Percentiles rank a stretch among this genome's conserved stretches.
phyloP scores from a whole-genome alignment of 2,113 vertebrate genomes.

The Semnopithecus entellus region DNA sequence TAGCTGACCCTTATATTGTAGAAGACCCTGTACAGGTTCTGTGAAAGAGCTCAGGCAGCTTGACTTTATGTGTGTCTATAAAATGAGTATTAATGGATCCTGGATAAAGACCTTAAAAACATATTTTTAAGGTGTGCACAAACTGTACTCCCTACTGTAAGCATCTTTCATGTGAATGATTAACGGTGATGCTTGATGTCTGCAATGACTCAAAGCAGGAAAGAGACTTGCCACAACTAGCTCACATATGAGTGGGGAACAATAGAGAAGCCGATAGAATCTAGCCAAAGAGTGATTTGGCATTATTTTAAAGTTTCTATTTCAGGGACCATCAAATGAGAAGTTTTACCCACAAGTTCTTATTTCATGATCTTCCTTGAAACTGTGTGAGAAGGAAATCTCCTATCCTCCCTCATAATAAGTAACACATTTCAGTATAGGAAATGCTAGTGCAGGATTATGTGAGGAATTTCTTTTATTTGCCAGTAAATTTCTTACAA shows the following conservation, averaged over 20 bases:
- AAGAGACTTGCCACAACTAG: too few relatives aligned
- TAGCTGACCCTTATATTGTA: conserved; percentile 30
- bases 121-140: neutral
- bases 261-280: neutral
- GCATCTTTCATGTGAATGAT: neutral
- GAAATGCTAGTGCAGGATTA: neutral
- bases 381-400: neutral
- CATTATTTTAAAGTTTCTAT: conserved; percentile 40
- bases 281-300: neutral
- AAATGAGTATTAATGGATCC: neutral
- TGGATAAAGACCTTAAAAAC: neutral
- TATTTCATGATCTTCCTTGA: conserved; percentile 35
- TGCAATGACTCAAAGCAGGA: neutral
- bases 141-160: neutral
- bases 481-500: neutral
- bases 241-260: neutral
- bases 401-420: neutral
- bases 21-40: neutral
- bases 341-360: neutral
- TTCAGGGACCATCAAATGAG: conserved; percentile 27
- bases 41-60: neutral
- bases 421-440: neutral
- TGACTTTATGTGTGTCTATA: neutral
- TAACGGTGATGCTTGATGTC: neutral
- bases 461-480: neutral